A percentile compares a stretch with the other conserved stretches of the same genome.
Conservation (phyloP, 2,113 vertebrate genomes). For the Zonotrichia leucophrys region DNA sequence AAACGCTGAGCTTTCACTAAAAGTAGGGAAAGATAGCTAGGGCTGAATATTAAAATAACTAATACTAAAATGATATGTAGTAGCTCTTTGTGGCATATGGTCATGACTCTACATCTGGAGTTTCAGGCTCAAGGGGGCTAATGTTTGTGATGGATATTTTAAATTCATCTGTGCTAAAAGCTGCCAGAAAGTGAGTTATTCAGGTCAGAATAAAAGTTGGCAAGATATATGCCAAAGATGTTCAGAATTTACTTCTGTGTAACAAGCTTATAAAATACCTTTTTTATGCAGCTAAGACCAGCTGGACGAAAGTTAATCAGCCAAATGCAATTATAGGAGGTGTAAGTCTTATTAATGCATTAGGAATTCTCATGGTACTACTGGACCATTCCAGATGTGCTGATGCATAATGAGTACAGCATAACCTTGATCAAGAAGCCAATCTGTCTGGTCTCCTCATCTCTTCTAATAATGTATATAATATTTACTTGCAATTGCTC, state of each 20-base stretch:
- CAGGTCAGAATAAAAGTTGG: constrained; percentile 71
- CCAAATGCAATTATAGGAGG: constrained; percentile 70
- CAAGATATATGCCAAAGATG: constrained; percentile 67
- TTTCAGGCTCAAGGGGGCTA: constrained; percentile 66
- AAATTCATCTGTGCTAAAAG: constrained; percentile 70
- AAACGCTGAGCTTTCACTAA: not conserved
- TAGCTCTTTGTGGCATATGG: constrained; percentile 56
- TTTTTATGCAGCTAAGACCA: constrained; percentile 76
- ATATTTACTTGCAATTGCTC: constrained; percentile 42
- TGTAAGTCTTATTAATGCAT: constrained; percentile 72
- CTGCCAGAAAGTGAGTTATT: constrained; percentile 65
- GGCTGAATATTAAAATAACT: constrained; percentile 7
- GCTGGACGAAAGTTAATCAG: constrained; percentile 78
- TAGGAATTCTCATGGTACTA: constrained; percentile 70
- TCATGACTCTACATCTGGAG: constrained; percentile 70
- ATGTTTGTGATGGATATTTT: constrained; percentile 69
- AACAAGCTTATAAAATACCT: constrained; percentile 69
- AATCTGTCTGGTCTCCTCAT: not conserved
- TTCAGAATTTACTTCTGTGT: constrained; percentile 67
- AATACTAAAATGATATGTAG: not conserved
- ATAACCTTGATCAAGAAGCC: constrained; percentile 65
- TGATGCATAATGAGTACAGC: constrained; percentile 60
- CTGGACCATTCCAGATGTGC: constrained; percentile 69
- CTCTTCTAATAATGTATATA: constrained; percentile 52
- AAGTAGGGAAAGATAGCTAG: not conserved